These are phyloP conservation scores for Rhipidura dahli DNA, from an alignment of 2,113 vertebrate genomes.

Conservation along the genomic window DNA sequence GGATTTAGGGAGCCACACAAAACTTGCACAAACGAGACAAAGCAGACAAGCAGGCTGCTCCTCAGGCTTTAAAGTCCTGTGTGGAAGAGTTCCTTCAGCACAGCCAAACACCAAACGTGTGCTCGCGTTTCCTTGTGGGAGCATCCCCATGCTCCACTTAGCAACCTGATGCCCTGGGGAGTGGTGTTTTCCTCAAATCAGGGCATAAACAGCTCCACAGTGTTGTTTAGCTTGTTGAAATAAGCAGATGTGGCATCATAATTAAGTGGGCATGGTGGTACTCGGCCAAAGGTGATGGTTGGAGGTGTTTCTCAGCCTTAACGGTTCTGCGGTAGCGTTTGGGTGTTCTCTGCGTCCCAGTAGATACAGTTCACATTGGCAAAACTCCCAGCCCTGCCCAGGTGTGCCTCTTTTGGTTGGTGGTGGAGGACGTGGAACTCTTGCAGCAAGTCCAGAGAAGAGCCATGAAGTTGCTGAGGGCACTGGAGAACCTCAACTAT, in stretches of 20 bases:
- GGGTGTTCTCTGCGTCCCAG: background rate
- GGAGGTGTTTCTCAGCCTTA: background rate
- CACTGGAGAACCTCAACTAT: rapidly evolving
- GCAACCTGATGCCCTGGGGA: background rate
- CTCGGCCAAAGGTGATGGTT: no score
- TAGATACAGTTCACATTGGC: rapidly evolving
- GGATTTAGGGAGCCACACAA: conserved; percentile 18
- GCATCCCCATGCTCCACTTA: background rate
- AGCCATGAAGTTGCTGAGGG: background rate
- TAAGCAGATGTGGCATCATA: background rate
- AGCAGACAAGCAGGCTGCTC: background rate
- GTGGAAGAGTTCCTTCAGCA: conserved; percentile 2
- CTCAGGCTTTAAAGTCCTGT: background rate
- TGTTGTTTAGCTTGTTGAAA: background rate
- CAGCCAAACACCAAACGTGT: rapidly evolving
- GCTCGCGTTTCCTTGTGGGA: rapidly evolving
- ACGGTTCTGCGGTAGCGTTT: background rate
- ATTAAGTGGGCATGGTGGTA: no score
- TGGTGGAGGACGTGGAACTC: background rate
- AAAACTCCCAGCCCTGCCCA: background rate
- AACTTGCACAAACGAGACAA: background rate
- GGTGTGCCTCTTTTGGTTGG: background rate
- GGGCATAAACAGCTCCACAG: background rate
- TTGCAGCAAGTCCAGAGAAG: background rate
- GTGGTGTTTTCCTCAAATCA: background rate